phyloP scores from a whole-genome alignment of 2,888 invertebrate species.

The Chloromyia formosa region DNA sequence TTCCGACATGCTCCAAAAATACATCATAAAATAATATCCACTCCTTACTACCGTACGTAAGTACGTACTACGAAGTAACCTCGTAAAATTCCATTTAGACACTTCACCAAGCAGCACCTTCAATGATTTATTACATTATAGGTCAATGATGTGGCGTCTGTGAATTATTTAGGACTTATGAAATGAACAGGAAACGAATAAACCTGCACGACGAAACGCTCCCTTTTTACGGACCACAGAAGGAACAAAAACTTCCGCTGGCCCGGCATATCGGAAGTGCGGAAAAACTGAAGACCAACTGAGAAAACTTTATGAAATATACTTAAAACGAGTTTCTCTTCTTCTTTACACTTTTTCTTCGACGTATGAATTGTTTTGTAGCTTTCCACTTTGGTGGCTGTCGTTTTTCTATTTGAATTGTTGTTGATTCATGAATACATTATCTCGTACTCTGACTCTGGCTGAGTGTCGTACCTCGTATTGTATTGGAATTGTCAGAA shows the following conservation, averaged over 20 bases:
- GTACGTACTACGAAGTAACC: too few species aligned
- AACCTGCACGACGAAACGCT: too few species aligned
- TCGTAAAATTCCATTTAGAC: too few species aligned
- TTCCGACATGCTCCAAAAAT: too few species aligned
- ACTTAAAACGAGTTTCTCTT: not conserved
- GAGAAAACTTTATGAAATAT: not conserved
- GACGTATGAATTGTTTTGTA: not conserved
- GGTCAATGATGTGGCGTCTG: conserved; percentile 22
- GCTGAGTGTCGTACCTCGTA: too few species aligned
- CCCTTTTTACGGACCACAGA: not conserved
- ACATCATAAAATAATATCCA: too few species aligned
- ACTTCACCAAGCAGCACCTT: not conserved
- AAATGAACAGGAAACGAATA: not conserved
- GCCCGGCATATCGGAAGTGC: not conserved
- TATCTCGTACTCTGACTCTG: not conserved
- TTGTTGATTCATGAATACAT: conserved; percentile 10
- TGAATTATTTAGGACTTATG: conserved; percentile 36
- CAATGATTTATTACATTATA: conserved; percentile 29
- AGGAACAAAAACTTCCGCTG: not conserved
- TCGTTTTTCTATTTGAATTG: conserved; percentile 7
- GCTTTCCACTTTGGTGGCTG: not conserved
- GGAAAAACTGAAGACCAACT: not conserved
- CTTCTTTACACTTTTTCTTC: not conserved
- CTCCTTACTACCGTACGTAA: too few species aligned
- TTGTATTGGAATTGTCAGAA: too few species aligned